Evolutionary conservation across 2,113 vertebrate species (phyloP).

Genomic region (Rhinogobius similis): DNA sequence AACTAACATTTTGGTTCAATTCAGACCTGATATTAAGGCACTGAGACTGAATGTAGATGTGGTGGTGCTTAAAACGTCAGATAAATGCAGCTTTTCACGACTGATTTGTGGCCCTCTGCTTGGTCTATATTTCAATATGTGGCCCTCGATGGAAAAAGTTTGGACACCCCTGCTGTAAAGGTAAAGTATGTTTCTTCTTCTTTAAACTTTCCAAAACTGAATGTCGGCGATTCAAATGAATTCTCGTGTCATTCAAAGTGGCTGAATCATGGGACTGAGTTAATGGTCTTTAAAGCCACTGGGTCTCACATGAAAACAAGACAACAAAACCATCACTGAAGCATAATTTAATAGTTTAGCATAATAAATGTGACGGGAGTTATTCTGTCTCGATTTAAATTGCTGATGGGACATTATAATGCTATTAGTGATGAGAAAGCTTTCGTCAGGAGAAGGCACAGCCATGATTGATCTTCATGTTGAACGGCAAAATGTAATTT

Average conservation of each 20-base stretch:
- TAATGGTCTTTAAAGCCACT: slow-evolving; percentile 59
- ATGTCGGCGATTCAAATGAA: slow-evolving; percentile 41
- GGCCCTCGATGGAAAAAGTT: too few species aligned
- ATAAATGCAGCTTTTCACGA: too few species aligned
- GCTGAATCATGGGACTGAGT: slow-evolving; percentile 47
- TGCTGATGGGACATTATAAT: slow-evolving; percentile 50
- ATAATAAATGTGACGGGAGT: slow-evolving; percentile 65
- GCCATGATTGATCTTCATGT: slow-evolving; percentile 49
- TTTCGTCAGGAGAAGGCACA: slow-evolving; percentile 36
- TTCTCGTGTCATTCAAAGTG: slow-evolving; percentile 34
- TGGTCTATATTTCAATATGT: too few species aligned
- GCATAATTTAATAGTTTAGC: slow-evolving; percentile 62
- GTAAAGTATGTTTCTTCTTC: background rate
- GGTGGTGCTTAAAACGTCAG: too few species aligned
- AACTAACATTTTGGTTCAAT: too few species aligned
- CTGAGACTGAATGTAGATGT: too few species aligned
- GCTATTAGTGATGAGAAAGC: slow-evolving; percentile 45
- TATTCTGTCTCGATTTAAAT: slow-evolving; percentile 57
- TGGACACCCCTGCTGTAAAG: too few species aligned
- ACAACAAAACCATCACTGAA: slow-evolving; percentile 49
- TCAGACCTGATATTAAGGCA: too few species aligned
- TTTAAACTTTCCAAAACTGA: background rate
- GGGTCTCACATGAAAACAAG: slow-evolving; percentile 55
- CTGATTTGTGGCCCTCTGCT: too few species aligned
- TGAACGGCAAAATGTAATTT: slow-evolving; percentile 44